Base-by-base conservation (phyloP, 2,797 vertebrate genomes). In the Falco columbarius region DNA sequence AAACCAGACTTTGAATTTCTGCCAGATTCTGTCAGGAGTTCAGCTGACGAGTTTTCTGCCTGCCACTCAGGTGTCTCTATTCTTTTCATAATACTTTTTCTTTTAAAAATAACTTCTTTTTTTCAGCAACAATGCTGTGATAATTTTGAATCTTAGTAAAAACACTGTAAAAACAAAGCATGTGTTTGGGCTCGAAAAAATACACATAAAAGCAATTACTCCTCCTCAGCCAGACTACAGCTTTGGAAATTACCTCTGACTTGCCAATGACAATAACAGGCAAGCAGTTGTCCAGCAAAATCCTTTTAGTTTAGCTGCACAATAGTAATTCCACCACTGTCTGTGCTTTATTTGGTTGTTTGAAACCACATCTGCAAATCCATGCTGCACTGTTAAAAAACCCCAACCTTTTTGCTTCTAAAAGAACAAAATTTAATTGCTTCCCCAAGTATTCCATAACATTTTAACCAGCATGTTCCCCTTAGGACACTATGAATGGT, bases 141-240 rank as follows among this genome's bases (percentile, higher is more conserved):
- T 87, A 76, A 74, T 61, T 89, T 61, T 70, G 29, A 91, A 36
- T 82, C 44, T 74, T 65, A 29, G 13, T 67, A 80, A 86, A 95
- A 94, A 93, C 34, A 85, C 20, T 58, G 32, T 82, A 77, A 73
- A 89, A 94, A 55, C 10, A 63, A 90, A 91, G n/a, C 44, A n/a
- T 76, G 36, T 73, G 23, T 76, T 88, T 87, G 91, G 67, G 89
- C 55, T 89, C 91, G 65, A 85, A 94, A 89, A 95, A 93, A 92
- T 63, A 87, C 22, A 67, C 29, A 65, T 49, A 91, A 85, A 93
- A 83, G 84, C 44, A 97, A 86, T 81, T 88, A 56, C 59, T 94
- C n/a, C 38, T 76, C 49, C 80, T 89, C 71, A 92, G 59, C 36
- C 90, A 92, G 83, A 82, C 77, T 86, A 46, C 20, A 74, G 52